These are phyloP conservation scores for Macrophya annulata DNA, from an alignment of 2,888 invertebrate genomes.

Conservation along the genomic window DNA sequence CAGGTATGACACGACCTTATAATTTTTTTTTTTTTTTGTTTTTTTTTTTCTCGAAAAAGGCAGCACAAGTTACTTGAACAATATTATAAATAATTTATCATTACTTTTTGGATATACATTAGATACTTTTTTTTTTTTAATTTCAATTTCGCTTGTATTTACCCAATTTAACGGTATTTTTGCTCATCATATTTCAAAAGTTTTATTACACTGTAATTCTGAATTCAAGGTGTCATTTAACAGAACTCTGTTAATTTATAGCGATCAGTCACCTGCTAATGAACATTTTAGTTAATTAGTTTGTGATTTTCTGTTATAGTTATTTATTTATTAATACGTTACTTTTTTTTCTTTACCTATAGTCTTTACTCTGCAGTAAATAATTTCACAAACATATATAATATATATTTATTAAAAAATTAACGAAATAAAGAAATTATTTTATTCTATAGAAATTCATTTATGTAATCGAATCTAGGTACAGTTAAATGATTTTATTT, in stretches of 20 bases:
- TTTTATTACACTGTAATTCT: background rate
- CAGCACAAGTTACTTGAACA: constrained; percentile 70
- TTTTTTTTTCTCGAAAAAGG: constrained; percentile 63
- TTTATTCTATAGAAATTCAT: background rate
- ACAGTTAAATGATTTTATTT: too few species aligned
- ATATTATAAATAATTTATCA: constrained; percentile 59
- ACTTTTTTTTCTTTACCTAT: constrained; percentile 15
- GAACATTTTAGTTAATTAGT: background rate
- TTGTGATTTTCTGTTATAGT: background rate
- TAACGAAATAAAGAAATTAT: background rate
- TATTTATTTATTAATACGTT: background rate
- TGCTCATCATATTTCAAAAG: background rate
- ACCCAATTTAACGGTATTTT: background rate
- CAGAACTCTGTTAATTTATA: background rate
- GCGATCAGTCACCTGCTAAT: background rate
- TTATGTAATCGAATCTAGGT: background rate
- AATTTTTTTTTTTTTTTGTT: constrained; percentile 32
- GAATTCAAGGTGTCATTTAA: background rate
- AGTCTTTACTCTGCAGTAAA: constrained; percentile 37
- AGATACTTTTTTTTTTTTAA: background rate
- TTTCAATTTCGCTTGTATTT: background rate
- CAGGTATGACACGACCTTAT: constrained; percentile 18
- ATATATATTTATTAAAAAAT: background rate
- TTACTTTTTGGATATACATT: constrained; percentile 32
- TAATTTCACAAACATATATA: constrained; percentile 9